A percentile compares a stretch with the other conserved stretches of the same genome.
Conservation (phyloP, 2,797 vertebrate genomes). For the Pseudotriccus pelzelni region DNA sequence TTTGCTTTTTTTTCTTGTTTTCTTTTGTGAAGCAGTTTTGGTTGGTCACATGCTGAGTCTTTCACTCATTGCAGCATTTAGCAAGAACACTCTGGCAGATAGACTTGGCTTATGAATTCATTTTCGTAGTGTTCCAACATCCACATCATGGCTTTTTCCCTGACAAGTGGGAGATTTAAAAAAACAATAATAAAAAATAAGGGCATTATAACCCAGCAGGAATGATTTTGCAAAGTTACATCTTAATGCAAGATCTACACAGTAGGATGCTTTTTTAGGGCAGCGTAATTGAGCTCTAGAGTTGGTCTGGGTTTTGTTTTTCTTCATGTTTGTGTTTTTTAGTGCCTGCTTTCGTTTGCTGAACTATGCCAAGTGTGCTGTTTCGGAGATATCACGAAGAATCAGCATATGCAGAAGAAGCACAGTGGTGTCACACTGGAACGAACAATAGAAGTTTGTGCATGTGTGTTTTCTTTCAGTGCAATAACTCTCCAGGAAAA, state of each 20-base stretch:
- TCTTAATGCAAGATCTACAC: constrained; percentile 73
- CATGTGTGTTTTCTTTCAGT: not conserved
- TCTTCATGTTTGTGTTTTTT: constrained; percentile 28
- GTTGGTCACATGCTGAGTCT: constrained; percentile 67
- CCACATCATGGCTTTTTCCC: constrained; percentile 58
- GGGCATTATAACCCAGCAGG: constrained; percentile 76
- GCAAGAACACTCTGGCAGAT: constrained; percentile 68
- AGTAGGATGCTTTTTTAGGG: constrained; percentile 69
- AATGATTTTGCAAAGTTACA: constrained; percentile 64
- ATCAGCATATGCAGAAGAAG: not conserved
- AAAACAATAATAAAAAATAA: constrained; percentile 63
- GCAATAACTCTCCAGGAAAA: not conserved
- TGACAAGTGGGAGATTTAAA: constrained; percentile 64
- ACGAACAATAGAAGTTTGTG: not conserved
- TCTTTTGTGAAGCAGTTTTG: constrained; percentile 60
- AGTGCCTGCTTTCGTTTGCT: constrained; percentile 45
- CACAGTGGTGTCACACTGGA: not conserved
- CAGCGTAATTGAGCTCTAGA: constrained; percentile 66
- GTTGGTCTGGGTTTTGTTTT: not conserved
- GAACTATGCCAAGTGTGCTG: constrained; percentile 40
- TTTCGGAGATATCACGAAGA: not conserved
- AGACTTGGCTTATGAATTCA: constrained; percentile 72
- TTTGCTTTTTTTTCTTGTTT: not conserved
- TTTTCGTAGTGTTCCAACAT: constrained; percentile 77
- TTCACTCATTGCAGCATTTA: constrained; percentile 71